These are phyloP conservation scores for Adoxophyes honmai DNA, from an alignment of 1,140 invertebrate genomes.

Conservation along the genomic window DNA sequence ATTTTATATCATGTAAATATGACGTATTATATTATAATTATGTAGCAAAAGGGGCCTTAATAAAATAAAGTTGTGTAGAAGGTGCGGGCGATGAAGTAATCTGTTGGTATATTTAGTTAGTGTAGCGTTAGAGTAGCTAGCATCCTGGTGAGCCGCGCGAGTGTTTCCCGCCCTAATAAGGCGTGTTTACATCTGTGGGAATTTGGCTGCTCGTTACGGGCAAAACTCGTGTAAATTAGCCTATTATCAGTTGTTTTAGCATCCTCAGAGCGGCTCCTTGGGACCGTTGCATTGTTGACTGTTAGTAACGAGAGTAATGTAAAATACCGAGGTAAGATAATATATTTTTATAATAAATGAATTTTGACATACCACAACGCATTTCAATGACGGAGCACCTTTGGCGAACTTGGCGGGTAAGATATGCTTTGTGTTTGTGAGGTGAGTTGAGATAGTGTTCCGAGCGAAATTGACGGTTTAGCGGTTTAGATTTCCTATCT, in stretches of 20 bases:
- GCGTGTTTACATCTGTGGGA: not conserved
- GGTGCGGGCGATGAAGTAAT: not conserved
- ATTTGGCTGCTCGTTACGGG: too few species aligned
- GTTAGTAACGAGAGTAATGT: slow-evolving; percentile 2
- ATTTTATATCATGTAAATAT: slow-evolving; percentile 2
- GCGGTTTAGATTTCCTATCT: too few species aligned
- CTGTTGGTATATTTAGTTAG: slow-evolving; percentile 12
- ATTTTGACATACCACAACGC: slow-evolving; percentile 11
- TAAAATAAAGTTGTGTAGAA: not conserved
- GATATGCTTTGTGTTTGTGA: too few species aligned
- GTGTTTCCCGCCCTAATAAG: too few species aligned
- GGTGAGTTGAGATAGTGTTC: too few species aligned
- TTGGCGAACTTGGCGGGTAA: too few species aligned
- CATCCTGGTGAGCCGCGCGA: not conserved
- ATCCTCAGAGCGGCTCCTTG: not conserved
- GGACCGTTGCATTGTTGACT: not conserved
- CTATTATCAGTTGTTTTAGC: too few species aligned
- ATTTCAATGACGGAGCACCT: too few species aligned
- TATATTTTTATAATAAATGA: slow-evolving; percentile 23
- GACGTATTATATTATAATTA: slow-evolving; percentile 3
- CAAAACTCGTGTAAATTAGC: too few species aligned
- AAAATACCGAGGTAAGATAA: slow-evolving; percentile 3
- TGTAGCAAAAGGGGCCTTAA: slow-evolving; percentile 8
- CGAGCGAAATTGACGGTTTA: too few species aligned
- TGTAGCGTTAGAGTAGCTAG: slow-evolving; percentile 10